These are phyloP conservation scores for Manis pentadactyla DNA, from an alignment of 2,797 vertebrate genomes.

Conservation along the genomic window DNA sequence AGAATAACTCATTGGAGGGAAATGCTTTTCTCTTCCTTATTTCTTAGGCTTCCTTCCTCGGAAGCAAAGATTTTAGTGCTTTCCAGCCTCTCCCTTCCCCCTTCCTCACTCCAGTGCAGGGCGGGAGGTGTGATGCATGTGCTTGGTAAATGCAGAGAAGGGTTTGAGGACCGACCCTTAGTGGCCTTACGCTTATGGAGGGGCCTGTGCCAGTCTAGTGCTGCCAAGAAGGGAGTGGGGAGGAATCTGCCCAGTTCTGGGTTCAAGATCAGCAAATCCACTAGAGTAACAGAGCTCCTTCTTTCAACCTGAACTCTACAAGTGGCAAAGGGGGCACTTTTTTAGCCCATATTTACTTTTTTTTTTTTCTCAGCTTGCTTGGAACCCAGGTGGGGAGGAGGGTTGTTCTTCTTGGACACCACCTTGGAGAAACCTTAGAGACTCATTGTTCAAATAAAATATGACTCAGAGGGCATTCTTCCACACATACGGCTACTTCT, in stretches of 20 bases:
- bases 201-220: too few species aligned
- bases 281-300: background rate
- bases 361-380: slow-evolving; percentile 7
- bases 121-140: background rate
- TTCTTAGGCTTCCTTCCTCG: background rate
- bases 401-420: background rate
- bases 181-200: background rate
- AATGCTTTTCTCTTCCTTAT: background rate
- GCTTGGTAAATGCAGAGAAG: background rate
- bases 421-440: background rate
- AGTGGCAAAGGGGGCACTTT: background rate
- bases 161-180: background rate
- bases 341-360: background rate
- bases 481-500: background rate
- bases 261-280: background rate
- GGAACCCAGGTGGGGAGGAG: background rate
- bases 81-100: background rate
- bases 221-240: background rate
- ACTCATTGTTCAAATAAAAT: background rate
- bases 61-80: background rate
- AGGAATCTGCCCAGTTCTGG: background rate
- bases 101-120: background rate
- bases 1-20: background rate
- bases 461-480: background rate
- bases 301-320: background rate